These are phyloP conservation scores for Pachycephus smyrnensis DNA, from an alignment of 2,888 invertebrate genomes.

Conservation along the genomic window DNA sequence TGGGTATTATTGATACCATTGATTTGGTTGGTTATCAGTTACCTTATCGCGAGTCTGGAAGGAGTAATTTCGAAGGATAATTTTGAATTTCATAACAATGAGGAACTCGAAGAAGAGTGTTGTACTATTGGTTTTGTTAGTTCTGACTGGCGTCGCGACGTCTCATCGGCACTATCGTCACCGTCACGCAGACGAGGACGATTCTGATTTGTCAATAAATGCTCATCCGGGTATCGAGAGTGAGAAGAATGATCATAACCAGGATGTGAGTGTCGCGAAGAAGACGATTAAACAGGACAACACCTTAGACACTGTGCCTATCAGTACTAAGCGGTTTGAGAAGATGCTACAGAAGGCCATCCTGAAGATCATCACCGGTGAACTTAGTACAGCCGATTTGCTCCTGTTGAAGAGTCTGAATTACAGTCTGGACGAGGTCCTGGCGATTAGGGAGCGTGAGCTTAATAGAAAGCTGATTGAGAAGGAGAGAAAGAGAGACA, in stretches of 20 bases:
- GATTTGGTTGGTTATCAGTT: neutral
- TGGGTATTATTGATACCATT: neutral
- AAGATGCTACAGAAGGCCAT: constrained; percentile 63
- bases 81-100: neutral
- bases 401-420: constrained; percentile 57
- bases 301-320: constrained; percentile 33
- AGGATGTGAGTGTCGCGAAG: neutral
- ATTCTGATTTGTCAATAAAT: neutral
- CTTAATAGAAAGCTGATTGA: constrained; percentile 43
- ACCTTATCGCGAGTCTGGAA: neutral
- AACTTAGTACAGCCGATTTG: constrained; percentile 55
- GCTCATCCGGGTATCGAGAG: neutral
- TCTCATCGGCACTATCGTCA: constrained; percentile 14
- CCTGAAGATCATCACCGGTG: constrained; percentile 59
- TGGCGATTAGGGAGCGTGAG: constrained; percentile 56
- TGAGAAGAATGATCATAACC: neutral
- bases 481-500: constrained; percentile 29
- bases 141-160: neutral
- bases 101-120: neutral
- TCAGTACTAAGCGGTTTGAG: constrained; percentile 52
- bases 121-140: neutral
- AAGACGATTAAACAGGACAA: neutral
- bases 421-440: constrained; percentile 57
- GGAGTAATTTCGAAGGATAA: neutral
- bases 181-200: neutral